Evolutionary conservation across 2,888 invertebrate species (phyloP), one percentile per base, ranked within the genome.

Genomic region (Drosophila atroscutellata): DNA sequence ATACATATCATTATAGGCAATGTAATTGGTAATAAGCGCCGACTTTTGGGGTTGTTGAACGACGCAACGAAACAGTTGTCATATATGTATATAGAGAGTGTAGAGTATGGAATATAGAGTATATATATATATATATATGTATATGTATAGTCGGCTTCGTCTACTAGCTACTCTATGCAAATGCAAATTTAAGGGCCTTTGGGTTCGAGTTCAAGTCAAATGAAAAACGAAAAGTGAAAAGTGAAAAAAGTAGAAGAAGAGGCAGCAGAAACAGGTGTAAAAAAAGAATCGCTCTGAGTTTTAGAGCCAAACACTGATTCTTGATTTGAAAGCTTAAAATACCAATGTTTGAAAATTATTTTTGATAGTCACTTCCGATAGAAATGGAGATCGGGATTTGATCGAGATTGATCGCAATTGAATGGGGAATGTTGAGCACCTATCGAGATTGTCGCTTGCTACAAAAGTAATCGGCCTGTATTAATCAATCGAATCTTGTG

Each of bases 11-110:
- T 42, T 42, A 20, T 20, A 39, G 49, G 39, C 54, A 42, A 39
- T 55, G 36, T 37, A 9, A 32, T 13, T 26, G 37, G 61, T 57
- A 30, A 30, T 67, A 56, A 75, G 55, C 68, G 65, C 6, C 24
- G 18, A 15, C 36, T 24, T 24, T 30, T 34, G 30, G 60, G 76
- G 75, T 75, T 56, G 37, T 75, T 72, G 75, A 75, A 72, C 75
- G 76, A 34, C 28, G 24, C 20, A 8, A 8, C 24, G 45, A 24
- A 20, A 26, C 49, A 11, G 36, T 37, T 4, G n/a, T 30, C 50
- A 18, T 65, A 51, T 52, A 11, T 65, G 45, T 52, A 11, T 2
- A 24, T 24, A 24, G 5, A 20, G 11, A 11, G 11, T 15, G 5
- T 24, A 24, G 30, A n/a, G n/a, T 45, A 20, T 20, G 3, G 13